Evolutionary conservation across 2,113 vertebrate genomes (phyloP), one percentile per base, ranked within the genome.

Genomic region (Eulemur rufifrons): DNA sequence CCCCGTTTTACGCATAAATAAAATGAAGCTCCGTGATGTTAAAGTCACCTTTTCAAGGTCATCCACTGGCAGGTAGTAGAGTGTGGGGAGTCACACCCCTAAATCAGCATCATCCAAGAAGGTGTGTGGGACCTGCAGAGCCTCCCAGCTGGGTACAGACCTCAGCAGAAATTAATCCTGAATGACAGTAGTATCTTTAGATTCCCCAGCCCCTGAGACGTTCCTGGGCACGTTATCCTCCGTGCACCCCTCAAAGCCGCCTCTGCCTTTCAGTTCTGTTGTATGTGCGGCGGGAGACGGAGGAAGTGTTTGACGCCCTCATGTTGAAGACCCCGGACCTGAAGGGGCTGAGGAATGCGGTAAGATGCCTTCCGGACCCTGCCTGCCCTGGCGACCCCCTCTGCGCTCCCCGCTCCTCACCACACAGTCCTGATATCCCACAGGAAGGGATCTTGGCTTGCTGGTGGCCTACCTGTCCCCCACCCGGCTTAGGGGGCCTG

Each of bases 271-370:
- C 98, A 99, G 99, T 99, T 82, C 98, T 99, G 91, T 85, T 99
- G 42, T 99, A 99, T 0, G 99, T 99, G 87, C 98, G 99, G 93
- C 99, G 99, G 77, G 98, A 99, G 92, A 78, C 98, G 0, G 99
- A 99, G 89, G 99, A 99, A 91, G 99, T 99, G 52, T 99, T 99
- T 1, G 99, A 99, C 1, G 99, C 99, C 0, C 99, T 99, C 95
- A 99, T 99, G 99, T 95, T 99, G 97, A 99, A 99, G 98, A 99
- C 99, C 1, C 99, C 99, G 0, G 99, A 99, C 2, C 98, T 99
- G 68, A 99, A 98, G 47, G 99, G 99, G 88, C 99, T 99, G 59
- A 98, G 99, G 96, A 99, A 99, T 95, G 99, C 99, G 97, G 99
- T 99, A 96, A 99, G 99, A 98, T 50, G n/a, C 80, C 76, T 17